Evolutionary conservation across 2,888 invertebrate species (phyloP).

Genomic region (Oithona nana): DNA sequence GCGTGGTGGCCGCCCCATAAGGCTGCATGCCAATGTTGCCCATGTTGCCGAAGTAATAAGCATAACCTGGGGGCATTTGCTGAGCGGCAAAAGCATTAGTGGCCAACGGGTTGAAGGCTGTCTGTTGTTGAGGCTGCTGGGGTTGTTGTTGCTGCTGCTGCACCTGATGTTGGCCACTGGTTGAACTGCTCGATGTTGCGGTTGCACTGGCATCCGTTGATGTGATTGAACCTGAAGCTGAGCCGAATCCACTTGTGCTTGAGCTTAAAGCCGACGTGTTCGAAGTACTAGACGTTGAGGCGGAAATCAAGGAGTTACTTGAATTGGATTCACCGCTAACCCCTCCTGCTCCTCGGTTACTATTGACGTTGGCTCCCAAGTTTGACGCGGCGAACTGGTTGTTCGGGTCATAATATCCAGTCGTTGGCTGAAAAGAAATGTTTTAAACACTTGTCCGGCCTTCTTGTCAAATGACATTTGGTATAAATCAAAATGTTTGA

Average conservation of each 20-base stretch:
- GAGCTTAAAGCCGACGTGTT: neutral
- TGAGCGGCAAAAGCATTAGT: neutral
- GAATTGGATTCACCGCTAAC: neutral
- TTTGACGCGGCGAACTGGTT: constrained; percentile 1
- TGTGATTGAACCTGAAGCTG: neutral
- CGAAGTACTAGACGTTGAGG: neutral
- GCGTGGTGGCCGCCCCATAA: neutral
- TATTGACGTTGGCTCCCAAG: neutral
- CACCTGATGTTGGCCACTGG: neutral
- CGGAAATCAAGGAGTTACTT: neutral
- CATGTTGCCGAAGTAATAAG: constrained; percentile 10
- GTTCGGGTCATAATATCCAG: constrained; percentile 14
- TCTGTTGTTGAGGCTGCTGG: constrained; percentile 13
- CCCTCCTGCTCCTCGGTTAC: neutral
- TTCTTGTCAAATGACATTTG: no score
- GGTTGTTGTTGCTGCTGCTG: neutral
- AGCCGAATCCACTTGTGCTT: neutral
- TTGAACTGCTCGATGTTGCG: neutral
- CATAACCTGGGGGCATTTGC: constrained; percentile 1
- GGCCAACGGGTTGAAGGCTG: neutral
- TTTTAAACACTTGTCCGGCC: no score
- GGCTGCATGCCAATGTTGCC: constrained; percentile 6
- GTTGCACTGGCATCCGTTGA: neutral
- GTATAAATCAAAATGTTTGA: no score
- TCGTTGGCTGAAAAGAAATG: constrained; percentile 1